phyloP scores from a whole-genome alignment of 2,113 vertebrate genomes.

The Antechinus stuartii region DNA sequence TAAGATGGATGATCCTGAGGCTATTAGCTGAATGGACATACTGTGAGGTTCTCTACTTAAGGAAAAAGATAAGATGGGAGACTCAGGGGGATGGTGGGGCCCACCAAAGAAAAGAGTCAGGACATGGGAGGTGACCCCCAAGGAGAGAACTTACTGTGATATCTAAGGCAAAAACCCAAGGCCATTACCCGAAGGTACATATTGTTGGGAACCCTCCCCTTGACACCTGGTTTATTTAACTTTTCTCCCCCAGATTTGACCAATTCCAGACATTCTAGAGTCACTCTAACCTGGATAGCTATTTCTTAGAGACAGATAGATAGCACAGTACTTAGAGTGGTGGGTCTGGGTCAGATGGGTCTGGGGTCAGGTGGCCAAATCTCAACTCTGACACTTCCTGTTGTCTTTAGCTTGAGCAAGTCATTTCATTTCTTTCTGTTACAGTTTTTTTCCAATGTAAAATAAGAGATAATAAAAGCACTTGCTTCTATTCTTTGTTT shows the following conservation, averaged over 20 bases:
- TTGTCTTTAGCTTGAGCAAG: too few relatives aligned
- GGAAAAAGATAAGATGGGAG: not conserved
- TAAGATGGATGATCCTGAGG: not conserved
- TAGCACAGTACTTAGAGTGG: too few relatives aligned
- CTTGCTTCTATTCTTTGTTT: too few relatives aligned
- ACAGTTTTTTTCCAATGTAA: too few relatives aligned
- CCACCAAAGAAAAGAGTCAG: not conserved
- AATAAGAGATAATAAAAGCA: too few relatives aligned
- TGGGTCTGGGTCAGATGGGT: too few relatives aligned
- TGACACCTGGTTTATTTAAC: not conserved
- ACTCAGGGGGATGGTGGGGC: not conserved
- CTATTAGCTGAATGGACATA: not conserved
- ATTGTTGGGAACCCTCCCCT: not conserved
- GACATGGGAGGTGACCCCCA: not conserved
- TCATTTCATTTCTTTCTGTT: too few relatives aligned
- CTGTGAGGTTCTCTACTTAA: not conserved
- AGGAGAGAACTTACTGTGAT: not conserved
- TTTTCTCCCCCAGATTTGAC: constrained; percentile 5
- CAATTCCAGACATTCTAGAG: not conserved
- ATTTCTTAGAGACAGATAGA: too few relatives aligned
- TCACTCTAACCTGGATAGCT: constrained; percentile 41
- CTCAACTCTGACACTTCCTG: too few relatives aligned
- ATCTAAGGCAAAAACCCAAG: not conserved
- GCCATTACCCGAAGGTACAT: not conserved
- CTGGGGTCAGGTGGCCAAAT: too few relatives aligned